Evolutionary conservation across 2,797 vertebrate genomes (phyloP).

Genomic region (Spea hammondii): DNA sequence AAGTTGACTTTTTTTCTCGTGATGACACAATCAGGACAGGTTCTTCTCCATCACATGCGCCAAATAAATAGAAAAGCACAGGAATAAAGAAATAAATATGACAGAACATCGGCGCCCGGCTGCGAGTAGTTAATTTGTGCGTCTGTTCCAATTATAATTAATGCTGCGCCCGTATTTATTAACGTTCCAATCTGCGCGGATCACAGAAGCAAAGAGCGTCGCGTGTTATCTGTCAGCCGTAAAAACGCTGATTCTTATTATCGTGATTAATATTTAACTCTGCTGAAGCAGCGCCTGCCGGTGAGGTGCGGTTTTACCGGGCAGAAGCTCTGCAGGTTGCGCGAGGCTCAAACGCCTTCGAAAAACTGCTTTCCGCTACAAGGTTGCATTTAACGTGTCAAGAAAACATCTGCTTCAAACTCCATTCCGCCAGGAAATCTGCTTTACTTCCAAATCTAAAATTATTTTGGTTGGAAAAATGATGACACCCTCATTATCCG

Average conservation of each 20-base stretch:
- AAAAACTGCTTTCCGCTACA: constrained; percentile 71
- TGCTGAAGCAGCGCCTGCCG: constrained; percentile 73
- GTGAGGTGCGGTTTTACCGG: constrained; percentile 24
- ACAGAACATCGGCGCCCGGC: no score
- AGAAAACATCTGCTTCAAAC: constrained; percentile 72
- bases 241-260: constrained; percentile 77
- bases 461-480: constrained; percentile 61
- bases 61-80: no score
- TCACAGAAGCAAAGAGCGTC: constrained; percentile 71
- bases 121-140: no score
- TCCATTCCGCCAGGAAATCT: constrained; percentile 61
- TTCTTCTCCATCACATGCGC: no score
- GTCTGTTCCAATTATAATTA: constrained; percentile 11
- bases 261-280: constrained; percentile 80
- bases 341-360: constrained; percentile 70
- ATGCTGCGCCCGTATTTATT: constrained; percentile 64
- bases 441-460: constrained; percentile 67
- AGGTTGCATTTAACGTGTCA: constrained; percentile 74
- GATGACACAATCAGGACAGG: no score
- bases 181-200: constrained; percentile 61
- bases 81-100: no score
- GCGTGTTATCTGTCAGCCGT: constrained; percentile 73
- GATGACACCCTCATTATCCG: constrained; percentile 66
- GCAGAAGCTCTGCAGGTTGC: no score
- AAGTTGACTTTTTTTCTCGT: no score